Evolutionary conservation across 2,797 vertebrate species (phyloP).

Genomic region (Salarias fasciatus): DNA sequence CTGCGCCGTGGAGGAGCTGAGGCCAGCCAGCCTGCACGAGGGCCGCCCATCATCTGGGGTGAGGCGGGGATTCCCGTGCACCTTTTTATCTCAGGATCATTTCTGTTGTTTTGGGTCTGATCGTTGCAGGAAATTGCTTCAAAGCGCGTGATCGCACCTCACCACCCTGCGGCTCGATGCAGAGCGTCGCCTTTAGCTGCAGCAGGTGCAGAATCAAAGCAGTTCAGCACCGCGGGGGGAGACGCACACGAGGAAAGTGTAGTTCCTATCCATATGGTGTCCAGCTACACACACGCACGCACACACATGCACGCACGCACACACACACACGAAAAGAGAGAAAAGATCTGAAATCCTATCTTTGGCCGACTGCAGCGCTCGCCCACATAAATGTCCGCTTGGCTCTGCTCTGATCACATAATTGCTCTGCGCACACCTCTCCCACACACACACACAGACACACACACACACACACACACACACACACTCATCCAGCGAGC

Average conservation of each 20-base stretch:
- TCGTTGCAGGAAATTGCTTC: constrained; percentile 8
- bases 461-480: constrained; percentile 39
- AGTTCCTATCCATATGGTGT: constrained; percentile 71
- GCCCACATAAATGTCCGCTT: constrained; percentile 77
- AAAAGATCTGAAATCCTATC: constrained; percentile 63
- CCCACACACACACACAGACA: constrained; percentile 54
- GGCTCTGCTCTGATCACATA: constrained; percentile 77
- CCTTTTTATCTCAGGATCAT: neutral
- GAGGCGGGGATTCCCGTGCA: too few relatives aligned
- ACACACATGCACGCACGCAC: constrained; percentile 17
- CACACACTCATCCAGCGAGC: constrained; percentile 2
- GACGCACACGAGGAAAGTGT: constrained; percentile 53
- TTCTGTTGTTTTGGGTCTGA: neutral
- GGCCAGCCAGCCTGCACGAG: too few relatives aligned
- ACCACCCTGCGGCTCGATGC: constrained; percentile 28
- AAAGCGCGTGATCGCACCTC: constrained; percentile 7
- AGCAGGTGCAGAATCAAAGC: constrained; percentile 59
- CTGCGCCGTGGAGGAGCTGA: too few relatives aligned
- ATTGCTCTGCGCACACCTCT: constrained; percentile 67
- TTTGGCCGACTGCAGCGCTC: constrained; percentile 57
- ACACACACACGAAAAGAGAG: constrained; percentile 24
- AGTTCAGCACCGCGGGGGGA: constrained; percentile 55
- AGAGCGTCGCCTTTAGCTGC: constrained; percentile 39
- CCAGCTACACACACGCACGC: constrained; percentile 40
- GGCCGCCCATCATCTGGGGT: too few relatives aligned